Percentiles rank a stretch among this genome's conserved stretches.
Conservation (phyloP, 2,888 invertebrate genomes). For the Sussaba pulchella region DNA sequence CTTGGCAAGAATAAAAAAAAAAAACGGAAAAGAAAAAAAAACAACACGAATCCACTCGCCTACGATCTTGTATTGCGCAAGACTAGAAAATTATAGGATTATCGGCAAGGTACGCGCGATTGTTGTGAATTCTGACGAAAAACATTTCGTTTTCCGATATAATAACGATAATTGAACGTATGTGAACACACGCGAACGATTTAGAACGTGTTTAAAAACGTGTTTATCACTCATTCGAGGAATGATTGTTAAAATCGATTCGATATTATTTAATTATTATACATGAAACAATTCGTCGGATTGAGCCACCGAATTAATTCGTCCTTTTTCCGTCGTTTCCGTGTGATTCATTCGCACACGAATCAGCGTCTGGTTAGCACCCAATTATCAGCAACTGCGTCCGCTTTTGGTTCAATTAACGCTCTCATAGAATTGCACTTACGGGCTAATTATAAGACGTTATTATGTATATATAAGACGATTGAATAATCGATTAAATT, state of each 20-base stretch:
- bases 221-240: slow-evolving; percentile 26
- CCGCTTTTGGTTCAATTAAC: slow-evolving; percentile 27
- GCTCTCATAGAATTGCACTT: slow-evolving; percentile 41
- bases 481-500: slow-evolving; percentile 34
- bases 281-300: slow-evolving; percentile 36
- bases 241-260: slow-evolving; percentile 48
- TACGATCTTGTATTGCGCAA: slow-evolving; percentile 19
- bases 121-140: slow-evolving; percentile 3
- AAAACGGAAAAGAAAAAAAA: not conserved
- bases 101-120: not conserved
- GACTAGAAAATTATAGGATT: slow-evolving; percentile 17
- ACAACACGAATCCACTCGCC: not conserved
- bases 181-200: too few relatives aligned
- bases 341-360: slow-evolving; percentile 38
- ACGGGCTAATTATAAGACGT: slow-evolving; percentile 51
- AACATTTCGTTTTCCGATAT: slow-evolving; percentile 17
- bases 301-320: slow-evolving; percentile 34
- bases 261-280: not conserved
- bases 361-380: slow-evolving; percentile 51
- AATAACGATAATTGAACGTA: slow-evolving; percentile 35
- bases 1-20: too few relatives aligned
- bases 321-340: slow-evolving; percentile 18
- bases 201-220: slow-evolving; percentile 23
- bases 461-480: slow-evolving; percentile 6
- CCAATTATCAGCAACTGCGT: slow-evolving; percentile 32